Conservation (phyloP, 2,113 vertebrate genomes). For the Notarius quadriscutis region DNA sequence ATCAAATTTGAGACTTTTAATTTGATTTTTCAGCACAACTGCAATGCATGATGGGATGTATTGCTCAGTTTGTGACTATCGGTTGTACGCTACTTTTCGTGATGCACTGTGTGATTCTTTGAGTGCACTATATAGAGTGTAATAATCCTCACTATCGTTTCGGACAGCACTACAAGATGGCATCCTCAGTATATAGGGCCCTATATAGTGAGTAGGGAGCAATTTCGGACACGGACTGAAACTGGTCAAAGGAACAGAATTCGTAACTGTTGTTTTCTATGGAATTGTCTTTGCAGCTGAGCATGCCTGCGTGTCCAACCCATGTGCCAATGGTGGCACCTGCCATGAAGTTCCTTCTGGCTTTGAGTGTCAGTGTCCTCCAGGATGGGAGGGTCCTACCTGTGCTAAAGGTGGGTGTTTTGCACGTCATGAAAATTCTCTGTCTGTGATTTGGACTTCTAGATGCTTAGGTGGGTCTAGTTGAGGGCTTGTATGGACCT, state of each 20-base stretch:
- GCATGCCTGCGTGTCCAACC: slow-evolving; percentile 88
- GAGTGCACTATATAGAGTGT: no score
- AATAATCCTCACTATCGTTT: no score
- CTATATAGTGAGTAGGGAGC: no score
- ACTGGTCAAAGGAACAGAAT: background rate
- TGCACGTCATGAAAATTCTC: background rate
- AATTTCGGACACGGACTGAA: background rate
- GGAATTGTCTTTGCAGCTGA: slow-evolving; percentile 73
- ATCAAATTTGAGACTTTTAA: no score
- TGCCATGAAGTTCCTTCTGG: slow-evolving; percentile 83
- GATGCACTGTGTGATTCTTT: no score
- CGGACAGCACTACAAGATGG: no score
- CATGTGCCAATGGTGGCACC: slow-evolving; percentile 88
- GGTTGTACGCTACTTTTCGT: no score
- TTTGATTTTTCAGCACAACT: no score
- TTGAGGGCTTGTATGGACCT: slow-evolving; percentile 18
- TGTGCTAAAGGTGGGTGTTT: slow-evolving; percentile 84
- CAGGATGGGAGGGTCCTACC: slow-evolving; percentile 89
- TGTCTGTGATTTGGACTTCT: background rate
- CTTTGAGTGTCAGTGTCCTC: slow-evolving; percentile 88
- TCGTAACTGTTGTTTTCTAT: background rate
- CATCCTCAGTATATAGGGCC: no score
- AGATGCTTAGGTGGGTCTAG: background rate
- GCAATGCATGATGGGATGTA: no score
- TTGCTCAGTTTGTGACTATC: no score